Evolutionary conservation across 2,888 invertebrate species (phyloP), one percentile per base, ranked within the genome.

Genomic region (Seira ritae): DNA sequence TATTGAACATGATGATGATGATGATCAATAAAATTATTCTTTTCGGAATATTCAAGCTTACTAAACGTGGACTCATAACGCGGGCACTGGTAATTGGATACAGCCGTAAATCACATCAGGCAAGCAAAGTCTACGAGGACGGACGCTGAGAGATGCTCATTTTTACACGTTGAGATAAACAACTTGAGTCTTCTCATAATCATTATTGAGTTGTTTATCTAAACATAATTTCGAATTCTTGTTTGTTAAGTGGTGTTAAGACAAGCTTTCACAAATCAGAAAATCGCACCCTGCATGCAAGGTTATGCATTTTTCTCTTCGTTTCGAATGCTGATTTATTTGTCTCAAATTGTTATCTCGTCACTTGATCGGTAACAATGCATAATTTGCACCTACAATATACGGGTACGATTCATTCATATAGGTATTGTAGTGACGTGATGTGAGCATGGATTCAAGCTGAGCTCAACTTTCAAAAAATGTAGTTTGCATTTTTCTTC

Each of bases 61-160:
- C n/a, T n/a, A n/a, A n/a, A n/a, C n/a, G n/a, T n/a, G n/a, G 80
- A 65, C 60, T 65, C 74, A 69, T 80, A 68, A 37, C 24, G 42
- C 15, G 17, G 68, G 50, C 73, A 80, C 73, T 80, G 71, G 81
- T 81, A 81, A 81, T 70, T 8, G 65, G 75, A 81, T 81, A 81
- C 71, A 69, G 71, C 71, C 70, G 65, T 76, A 81, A 81, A 81
- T 81, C 76, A 76, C 75, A 66, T 66, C 31, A 31, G 20, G 1
- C 65, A 20, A 62, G 17, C 31, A 46, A 12, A 42, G 12, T 42
- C 6, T 8, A 42, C 4, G 60, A 60, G 60, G 15, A 8, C 6
- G 17, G 60, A 60, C 15, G n/a, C 15, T 15, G 60, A 42, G 42
- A 42, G 42, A 42, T 42, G 12, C 12, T 42, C 42, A 42, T 42